phyloP scores from a whole-genome alignment of 1,140 invertebrate genomes.

The Cydia pomonella region DNA sequence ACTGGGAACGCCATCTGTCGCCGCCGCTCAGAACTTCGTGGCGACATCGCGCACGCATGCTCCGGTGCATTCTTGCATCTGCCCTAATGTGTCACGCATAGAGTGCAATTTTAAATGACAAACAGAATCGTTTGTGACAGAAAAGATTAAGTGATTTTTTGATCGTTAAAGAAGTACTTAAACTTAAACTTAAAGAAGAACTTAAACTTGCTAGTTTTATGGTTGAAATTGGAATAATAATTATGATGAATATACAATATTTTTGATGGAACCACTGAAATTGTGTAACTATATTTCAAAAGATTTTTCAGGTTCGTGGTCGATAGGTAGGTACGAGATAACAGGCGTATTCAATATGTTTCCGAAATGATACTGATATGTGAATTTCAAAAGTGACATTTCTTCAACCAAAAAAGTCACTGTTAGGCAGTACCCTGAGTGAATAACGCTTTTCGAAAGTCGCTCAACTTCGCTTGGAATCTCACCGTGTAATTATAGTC shows the following conservation, averaged over 20 bases:
- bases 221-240: not conserved
- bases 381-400: too few relatives aligned
- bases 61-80: constrained; percentile 1
- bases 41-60: not conserved
- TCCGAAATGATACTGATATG: too few relatives aligned
- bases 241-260: not conserved
- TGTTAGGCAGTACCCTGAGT: too few relatives aligned
- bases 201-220: not conserved
- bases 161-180: not conserved
- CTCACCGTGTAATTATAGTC: too few relatives aligned
- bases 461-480: too few relatives aligned
- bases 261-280: not conserved
- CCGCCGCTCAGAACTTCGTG: not conserved
- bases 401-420: too few relatives aligned
- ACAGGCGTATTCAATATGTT: too few relatives aligned
- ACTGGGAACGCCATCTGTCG: constrained; percentile 14
- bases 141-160: not conserved
- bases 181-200: too few relatives aligned
- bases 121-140: not conserved
- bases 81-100: not conserved
- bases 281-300: too few relatives aligned
- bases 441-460: too few relatives aligned
- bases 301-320: too few relatives aligned
- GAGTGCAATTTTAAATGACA: not conserved
- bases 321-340: too few relatives aligned